Base-by-base conservation (phyloP, 2,797 vertebrate species). In the Channallabes apus region DNA sequence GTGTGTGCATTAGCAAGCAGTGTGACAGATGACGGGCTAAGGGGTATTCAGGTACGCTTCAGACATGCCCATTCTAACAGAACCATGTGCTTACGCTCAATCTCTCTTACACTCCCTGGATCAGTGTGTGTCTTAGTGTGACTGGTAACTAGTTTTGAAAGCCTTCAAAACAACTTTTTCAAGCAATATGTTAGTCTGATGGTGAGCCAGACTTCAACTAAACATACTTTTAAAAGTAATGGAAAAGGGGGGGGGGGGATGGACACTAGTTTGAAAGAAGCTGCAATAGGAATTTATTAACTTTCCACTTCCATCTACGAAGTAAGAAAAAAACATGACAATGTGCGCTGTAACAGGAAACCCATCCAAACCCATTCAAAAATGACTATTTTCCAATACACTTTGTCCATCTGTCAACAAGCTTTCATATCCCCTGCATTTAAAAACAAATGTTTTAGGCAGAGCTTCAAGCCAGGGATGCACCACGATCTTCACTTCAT, bases 1-100 rank as follows among this genome's bases (percentile, higher is more conserved):
- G 69, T 68, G 79, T 84, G 67, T 87, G 76, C 83, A 86, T 85
- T 80, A 83, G 75, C 84, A 85, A 54, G 38, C 67, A 80, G 81
- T 18, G 24, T 59, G 77, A 38, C 62, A 29, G 86, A 88, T 82
- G 83, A 82, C 86, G 80, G 61, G 83, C 38, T 78, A 54, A 83
- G 46, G 83, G 80, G 76, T 68, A 80, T 80, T 65, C 71, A 85
- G 72, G 85, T 84, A 68, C 27, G 51, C 76, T 82, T 41, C 67
- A 88, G 67, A 87, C 78, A 87, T 86, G 41, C 78, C 75, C 59
- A 69, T 15, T 1, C 77, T 69, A 61, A 75, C 64, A 59, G 72
- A 32, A 65, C 72, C 65, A 73, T 80, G 80, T 51, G 76, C 35
- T 80, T 35, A 18, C 15, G 12, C 15, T 64, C 59, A 80, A 46